Base-by-base conservation (phyloP, 1,140 invertebrate species). In the Nixonia krombeini region DNA sequence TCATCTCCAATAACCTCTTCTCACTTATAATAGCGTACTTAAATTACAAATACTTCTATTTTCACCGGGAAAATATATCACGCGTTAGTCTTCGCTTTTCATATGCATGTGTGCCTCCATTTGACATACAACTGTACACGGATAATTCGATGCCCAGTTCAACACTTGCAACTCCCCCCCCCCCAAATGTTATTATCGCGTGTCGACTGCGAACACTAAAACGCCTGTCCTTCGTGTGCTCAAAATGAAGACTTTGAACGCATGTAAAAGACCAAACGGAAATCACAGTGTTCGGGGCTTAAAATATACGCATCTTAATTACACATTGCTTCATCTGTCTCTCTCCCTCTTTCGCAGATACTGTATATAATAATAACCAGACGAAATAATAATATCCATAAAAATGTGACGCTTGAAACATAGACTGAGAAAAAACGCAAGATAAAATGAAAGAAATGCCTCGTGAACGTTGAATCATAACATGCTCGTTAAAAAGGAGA, bases 251-350 rank as follows among this genome's bases (percentile, higher is more conserved):
- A n/a, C 41, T 17, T 8, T 15, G 12, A 37, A 37, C 16, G 16
- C 18, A 18, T 9, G 9, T 40, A 31, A 33, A n/a, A 59, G 38
- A 59, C 44, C 44, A 55, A 70, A 65, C 56, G 52, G 41, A 65
- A 70, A 70, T 70, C 67, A 65, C 67, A 65, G 55, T 59, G 55
- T 41, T 59, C 42, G 47, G 52, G 52, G 53, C 52, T 66, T 58
- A 59, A 53, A 67, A 55, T 29, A 46, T 47, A 62, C 5, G n/a
- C 37, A 40, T 40, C 37, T 40, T 40, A 40, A 40, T 9, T 40
- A 40, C 37, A 3, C 18, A 18, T 15, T 16, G 37, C 37, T 40
- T n/a, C 15, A 8, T 40, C 18, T 16, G 10, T 40, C 9, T 35
- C 18, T 52, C 10, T 13, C 49, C 35, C 45, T 29, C 26, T n/a